These are phyloP conservation scores for Pollenia labialis DNA, from an alignment of 2,888 invertebrate species.

Conservation along the genomic window DNA sequence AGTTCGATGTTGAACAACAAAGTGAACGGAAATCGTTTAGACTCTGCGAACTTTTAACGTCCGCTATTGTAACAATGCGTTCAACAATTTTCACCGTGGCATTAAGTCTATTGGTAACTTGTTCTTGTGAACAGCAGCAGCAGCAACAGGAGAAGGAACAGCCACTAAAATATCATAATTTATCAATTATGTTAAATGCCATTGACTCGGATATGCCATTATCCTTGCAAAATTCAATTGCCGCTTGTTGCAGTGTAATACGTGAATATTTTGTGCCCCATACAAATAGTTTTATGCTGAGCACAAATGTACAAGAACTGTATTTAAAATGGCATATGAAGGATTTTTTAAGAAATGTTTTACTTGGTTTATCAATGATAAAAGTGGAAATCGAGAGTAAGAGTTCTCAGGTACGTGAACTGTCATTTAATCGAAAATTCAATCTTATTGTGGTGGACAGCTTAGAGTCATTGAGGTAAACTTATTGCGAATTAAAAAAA, in stretches of 20 bases:
- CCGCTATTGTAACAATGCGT: constrained; percentile 62
- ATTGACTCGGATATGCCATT: constrained; percentile 62
- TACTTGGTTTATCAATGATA: constrained; percentile 58
- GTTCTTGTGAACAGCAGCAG: constrained; percentile 50
- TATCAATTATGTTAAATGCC: constrained; percentile 70
- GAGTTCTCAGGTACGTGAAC: background rate
- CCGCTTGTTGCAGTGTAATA: constrained; percentile 66
- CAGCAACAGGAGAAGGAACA: constrained; percentile 21
- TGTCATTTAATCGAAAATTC: constrained; percentile 58
- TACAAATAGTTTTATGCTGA: constrained; percentile 63
- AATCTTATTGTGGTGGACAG: constrained; percentile 71
- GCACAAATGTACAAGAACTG: constrained; percentile 58
- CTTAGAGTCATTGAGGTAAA: constrained; percentile 64
- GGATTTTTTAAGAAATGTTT: constrained; percentile 67
- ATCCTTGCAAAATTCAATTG: constrained; percentile 58
- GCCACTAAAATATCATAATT: constrained; percentile 58
- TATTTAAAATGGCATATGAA: constrained; percentile 56
- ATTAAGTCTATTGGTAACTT: constrained; percentile 63
- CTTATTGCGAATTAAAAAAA: background rate
- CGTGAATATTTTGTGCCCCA: constrained; percentile 63
- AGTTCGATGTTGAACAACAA: constrained; percentile 68
- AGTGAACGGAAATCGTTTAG: constrained; percentile 68
- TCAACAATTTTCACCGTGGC: constrained; percentile 56
- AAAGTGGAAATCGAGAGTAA: constrained; percentile 71
- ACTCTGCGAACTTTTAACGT: constrained; percentile 69